These are phyloP conservation scores for Anoncus sp. DNA, from an alignment of 2,888 invertebrate genomes.

Conservation along the genomic window DNA sequence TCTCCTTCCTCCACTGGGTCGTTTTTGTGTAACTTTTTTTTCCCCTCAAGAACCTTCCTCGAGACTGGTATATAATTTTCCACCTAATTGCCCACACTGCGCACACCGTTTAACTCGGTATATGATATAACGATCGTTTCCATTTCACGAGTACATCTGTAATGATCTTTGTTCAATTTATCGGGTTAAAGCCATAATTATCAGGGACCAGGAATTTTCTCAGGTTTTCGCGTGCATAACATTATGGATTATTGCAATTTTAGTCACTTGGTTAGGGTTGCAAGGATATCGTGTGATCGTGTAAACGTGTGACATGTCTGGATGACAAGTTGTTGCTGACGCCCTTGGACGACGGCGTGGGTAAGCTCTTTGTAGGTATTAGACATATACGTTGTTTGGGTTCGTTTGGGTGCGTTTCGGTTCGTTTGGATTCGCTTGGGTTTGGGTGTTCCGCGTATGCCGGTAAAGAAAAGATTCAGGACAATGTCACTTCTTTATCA, in stretches of 20 bases:
- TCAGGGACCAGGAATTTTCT: neutral
- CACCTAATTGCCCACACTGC: constrained; percentile 44
- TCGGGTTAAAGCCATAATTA: constrained; percentile 29
- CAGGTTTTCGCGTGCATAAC: constrained; percentile 38
- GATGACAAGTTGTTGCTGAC: neutral
- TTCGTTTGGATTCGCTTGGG: no score
- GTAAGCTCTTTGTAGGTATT: neutral
- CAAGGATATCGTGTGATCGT: no score
- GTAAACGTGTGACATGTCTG: neutral
- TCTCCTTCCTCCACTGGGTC: neutral
- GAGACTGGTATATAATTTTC: constrained; percentile 51
- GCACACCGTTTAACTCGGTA: constrained; percentile 24
- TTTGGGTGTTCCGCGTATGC: no score
- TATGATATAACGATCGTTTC: constrained; percentile 11
- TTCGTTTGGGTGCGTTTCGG: neutral
- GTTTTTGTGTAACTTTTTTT: constrained; percentile 22
- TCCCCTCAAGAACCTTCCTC: constrained; percentile 16
- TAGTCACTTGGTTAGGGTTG: no score
- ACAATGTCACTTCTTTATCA: neutral
- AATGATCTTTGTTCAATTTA: constrained; percentile 30
- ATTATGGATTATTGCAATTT: constrained; percentile 43
- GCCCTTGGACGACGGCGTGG: neutral
- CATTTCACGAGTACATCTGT: constrained; percentile 19
- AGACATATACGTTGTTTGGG: no score
- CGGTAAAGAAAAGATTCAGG: neutral